phyloP scores from a whole-genome alignment of 1,140 invertebrate species.

The Pectinophora gossypiella region DNA sequence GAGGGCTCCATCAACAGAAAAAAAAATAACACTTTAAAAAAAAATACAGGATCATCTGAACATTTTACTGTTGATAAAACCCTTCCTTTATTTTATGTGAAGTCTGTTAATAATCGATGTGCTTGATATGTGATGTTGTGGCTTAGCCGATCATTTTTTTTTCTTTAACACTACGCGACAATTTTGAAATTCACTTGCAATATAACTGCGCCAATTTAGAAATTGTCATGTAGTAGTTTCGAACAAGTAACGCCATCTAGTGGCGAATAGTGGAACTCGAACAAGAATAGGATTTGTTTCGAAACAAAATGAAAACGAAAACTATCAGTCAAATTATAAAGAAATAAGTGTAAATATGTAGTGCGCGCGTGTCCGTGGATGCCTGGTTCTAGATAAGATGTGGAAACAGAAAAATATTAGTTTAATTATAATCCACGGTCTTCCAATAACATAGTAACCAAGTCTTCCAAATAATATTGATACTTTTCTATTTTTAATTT shows the following conservation, averaged over 20 bases:
- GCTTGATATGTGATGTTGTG: background rate
- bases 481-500: too few species aligned
- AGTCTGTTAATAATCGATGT: background rate
- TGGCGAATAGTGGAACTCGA: constrained; percentile 13
- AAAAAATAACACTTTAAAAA: too few species aligned
- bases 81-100: background rate
- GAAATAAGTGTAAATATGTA: constrained; percentile 62
- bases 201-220: too few species aligned
- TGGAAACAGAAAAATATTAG: too few species aligned
- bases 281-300: constrained; percentile 14
- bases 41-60: too few species aligned
- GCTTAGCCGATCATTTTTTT: background rate
- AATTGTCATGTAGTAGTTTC: background rate
- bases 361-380: constrained; percentile 16
- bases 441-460: too few species aligned
- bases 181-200: too few species aligned
- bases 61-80: too few species aligned
- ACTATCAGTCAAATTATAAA: constrained; percentile 64
- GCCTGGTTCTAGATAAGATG: too few species aligned
- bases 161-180: background rate
- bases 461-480: too few species aligned
- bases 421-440: too few species aligned
- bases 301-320: constrained; percentile 32
- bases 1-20: too few species aligned
- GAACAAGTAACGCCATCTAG: constrained; percentile 9